Conservation (phyloP, 2,888 invertebrate genomes). For the Anodontia alba region DNA sequence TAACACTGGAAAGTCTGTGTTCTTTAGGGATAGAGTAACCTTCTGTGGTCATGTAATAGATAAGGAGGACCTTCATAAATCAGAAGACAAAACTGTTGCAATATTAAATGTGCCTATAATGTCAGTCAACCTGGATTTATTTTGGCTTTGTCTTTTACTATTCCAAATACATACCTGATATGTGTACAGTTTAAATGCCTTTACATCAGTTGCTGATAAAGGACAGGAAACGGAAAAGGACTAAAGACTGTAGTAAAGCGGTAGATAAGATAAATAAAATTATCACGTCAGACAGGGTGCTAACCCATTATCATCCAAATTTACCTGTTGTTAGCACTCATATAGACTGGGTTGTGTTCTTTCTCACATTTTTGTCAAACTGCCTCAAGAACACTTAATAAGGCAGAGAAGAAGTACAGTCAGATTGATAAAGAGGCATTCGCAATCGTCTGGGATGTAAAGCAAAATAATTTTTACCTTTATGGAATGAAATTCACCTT, state of each 20-base stretch:
- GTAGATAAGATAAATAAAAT: slow-evolving; percentile 60
- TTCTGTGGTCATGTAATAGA: slow-evolving; percentile 49
- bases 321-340: slow-evolving; percentile 77
- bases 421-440: slow-evolving; percentile 84
- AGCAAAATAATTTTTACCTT: slow-evolving; percentile 84
- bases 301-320: slow-evolving; percentile 79
- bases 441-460: slow-evolving; percentile 82
- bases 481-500: slow-evolving; percentile 83
- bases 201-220: slow-evolving; percentile 63
- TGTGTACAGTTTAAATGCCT: slow-evolving; percentile 45
- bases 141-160: slow-evolving; percentile 45
- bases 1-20: too few species aligned
- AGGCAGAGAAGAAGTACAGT: slow-evolving; percentile 82
- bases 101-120: slow-evolving; percentile 36
- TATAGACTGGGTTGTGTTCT: slow-evolving; percentile 79
- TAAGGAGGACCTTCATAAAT: slow-evolving; percentile 39
- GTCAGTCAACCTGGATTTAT: slow-evolving; percentile 32
- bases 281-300: slow-evolving; percentile 59
- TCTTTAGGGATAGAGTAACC: slow-evolving; percentile 32
- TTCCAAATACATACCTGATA: slow-evolving; percentile 26
- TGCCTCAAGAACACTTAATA: slow-evolving; percentile 83
- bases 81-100: slow-evolving; percentile 36
- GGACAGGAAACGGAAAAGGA: slow-evolving; percentile 54
- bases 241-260: slow-evolving; percentile 46
- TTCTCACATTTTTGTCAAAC: slow-evolving; percentile 67